Conservation (phyloP, 2,888 invertebrate genomes). For the Chesias legatella region DNA sequence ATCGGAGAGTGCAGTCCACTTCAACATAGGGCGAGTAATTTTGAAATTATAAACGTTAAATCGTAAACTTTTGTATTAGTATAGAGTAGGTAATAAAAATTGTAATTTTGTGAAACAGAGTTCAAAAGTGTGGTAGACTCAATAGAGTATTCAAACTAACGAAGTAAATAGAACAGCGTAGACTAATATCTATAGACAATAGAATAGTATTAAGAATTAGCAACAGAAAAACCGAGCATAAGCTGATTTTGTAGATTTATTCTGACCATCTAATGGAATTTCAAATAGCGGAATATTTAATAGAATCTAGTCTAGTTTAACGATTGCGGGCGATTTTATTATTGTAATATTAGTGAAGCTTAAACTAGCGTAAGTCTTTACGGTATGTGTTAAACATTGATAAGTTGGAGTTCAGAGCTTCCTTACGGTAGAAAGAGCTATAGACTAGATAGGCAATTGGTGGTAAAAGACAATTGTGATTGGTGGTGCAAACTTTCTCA, state of each 20-base stretch:
- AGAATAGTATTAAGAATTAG: constrained; percentile 64
- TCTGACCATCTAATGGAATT: constrained; percentile 54
- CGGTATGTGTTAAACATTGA: constrained; percentile 36
- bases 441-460: constrained; percentile 51
- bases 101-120: constrained; percentile 49
- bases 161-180: constrained; percentile 62
- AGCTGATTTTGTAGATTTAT: constrained; percentile 58
- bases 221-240: constrained; percentile 45
- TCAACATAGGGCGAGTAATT: constrained; percentile 76
- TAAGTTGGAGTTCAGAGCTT: constrained; percentile 25
- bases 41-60: constrained; percentile 66
- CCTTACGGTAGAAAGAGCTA: constrained; percentile 46
- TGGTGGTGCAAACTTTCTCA: constrained; percentile 78
- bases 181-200: constrained; percentile 49
- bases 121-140: constrained; percentile 61
- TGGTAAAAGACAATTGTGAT: constrained; percentile 57
- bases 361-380: constrained; percentile 41
- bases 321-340: constrained; percentile 60
- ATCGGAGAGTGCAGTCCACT: constrained; percentile 62
- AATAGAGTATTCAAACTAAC: constrained; percentile 46
- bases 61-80: constrained; percentile 60
- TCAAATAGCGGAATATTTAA: constrained; percentile 58
- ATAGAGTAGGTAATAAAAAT: constrained; percentile 57
- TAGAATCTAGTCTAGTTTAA: constrained; percentile 51
- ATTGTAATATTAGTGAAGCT: constrained; percentile 64